phyloP scores from a whole-genome alignment of 1,140 invertebrate genomes.

The Drosophila punjabiensis region DNA sequence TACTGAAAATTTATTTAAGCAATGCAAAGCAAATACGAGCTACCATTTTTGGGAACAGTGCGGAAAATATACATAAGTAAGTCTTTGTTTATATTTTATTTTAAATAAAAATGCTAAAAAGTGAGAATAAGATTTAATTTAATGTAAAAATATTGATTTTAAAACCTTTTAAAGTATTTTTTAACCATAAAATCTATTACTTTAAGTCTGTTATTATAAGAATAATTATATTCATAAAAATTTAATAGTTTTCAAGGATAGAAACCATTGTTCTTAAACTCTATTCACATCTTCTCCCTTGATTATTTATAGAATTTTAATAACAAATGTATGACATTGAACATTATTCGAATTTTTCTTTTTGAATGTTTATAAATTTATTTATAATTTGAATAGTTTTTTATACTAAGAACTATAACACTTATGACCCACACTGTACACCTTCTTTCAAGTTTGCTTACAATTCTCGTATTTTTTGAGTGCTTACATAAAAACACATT shows the following conservation, averaged over 20 bases:
- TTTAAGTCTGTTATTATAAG: neutral
- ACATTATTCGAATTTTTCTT: neutral
- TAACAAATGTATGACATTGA: neutral
- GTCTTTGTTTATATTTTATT: no score
- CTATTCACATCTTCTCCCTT: neutral
- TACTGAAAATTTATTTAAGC: constrained; percentile 74
- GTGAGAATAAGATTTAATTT: neutral
- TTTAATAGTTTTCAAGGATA: neutral
- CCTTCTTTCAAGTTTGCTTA: constrained; percentile 23
- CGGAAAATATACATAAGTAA: neutral
- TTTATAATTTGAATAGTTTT: neutral
- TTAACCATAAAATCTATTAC: no score
- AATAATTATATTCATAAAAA: neutral
- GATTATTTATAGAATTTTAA: no score
- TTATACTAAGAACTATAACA: neutral
- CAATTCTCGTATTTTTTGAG: constrained; percentile 42
- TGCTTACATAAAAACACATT: constrained; percentile 74
- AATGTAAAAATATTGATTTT: no score
- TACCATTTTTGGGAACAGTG: constrained; percentile 18
- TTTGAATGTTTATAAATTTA: neutral
- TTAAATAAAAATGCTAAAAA: no score
- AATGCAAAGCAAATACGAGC: constrained; percentile 62
- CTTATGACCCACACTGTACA: constrained; percentile 14
- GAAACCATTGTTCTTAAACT: neutral
- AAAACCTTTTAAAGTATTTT: no score